Percentiles rank a stretch among this genome's conserved stretches.
phyloP scores from a whole-genome alignment of 2,888 invertebrate species.

The Metallyticus violacea region DNA sequence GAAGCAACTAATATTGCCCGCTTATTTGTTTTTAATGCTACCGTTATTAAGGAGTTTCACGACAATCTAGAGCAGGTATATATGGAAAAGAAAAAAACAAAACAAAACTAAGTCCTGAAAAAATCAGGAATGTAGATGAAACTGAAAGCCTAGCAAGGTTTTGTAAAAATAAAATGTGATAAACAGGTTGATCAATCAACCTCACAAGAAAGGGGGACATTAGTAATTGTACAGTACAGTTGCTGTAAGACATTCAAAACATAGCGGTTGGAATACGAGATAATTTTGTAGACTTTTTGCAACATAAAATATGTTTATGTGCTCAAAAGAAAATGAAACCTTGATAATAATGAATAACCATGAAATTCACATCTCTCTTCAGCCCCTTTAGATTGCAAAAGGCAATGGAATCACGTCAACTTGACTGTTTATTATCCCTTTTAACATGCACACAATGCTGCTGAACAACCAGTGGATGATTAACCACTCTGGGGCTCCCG shows the following conservation, averaged over 20 bases:
- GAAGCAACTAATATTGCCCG: slow-evolving; percentile 34
- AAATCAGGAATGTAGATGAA: no score
- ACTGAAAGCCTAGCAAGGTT: no score
- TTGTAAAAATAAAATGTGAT: slow-evolving; percentile 18
- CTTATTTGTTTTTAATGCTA: slow-evolving; percentile 30
- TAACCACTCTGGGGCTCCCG: slow-evolving; percentile 38
- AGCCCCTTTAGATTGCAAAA: slow-evolving; percentile 38
- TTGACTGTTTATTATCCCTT: no score
- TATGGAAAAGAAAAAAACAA: no score
- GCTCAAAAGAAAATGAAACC: slow-evolving; percentile 31
- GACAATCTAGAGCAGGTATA: no score
- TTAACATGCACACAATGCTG: slow-evolving; percentile 38
- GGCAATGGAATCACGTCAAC: slow-evolving; percentile 42
- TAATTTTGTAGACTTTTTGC: slow-evolving; percentile 36
- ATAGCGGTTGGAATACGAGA: slow-evolving; percentile 31
- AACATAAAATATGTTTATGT: slow-evolving; percentile 27
- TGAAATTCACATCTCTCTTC: slow-evolving; percentile 34
- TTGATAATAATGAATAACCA: slow-evolving; percentile 37
- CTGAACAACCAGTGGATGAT: slow-evolving; percentile 38
- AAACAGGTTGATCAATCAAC: slow-evolving; percentile 36
- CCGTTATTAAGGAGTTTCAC: no score
- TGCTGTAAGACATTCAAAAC: neutral
- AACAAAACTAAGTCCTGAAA: no score
- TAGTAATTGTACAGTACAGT: slow-evolving; percentile 33
- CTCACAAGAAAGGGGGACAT: slow-evolving; percentile 37